A percentile compares a stretch with the other conserved stretches of the same genome.
phyloP scores from a whole-genome alignment of 1,140 invertebrate genomes.

The Littorina saxatilis region DNA sequence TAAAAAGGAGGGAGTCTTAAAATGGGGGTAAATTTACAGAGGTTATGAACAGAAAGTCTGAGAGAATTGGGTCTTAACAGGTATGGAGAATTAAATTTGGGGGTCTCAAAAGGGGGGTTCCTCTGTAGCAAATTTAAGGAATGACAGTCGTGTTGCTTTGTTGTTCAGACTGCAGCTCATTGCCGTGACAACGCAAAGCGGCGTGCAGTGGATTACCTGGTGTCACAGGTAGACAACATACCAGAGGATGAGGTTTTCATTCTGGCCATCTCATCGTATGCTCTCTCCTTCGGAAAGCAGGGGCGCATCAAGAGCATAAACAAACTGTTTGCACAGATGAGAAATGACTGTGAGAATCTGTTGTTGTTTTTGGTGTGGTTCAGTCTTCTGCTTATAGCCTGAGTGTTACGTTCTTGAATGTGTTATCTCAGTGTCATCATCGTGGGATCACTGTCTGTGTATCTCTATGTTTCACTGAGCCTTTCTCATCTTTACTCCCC shows the following conservation, averaged over 20 bases:
- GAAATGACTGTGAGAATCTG: slow-evolving; percentile 44
- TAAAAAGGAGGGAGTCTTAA: too few species aligned
- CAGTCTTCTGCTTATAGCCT: too few species aligned
- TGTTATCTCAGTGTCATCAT: too few species aligned
- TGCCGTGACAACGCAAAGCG: slow-evolving; percentile 62
- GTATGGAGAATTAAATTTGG: too few species aligned
- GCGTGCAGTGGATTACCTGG: slow-evolving; percentile 61
- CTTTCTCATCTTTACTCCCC: background rate
- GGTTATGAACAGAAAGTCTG: too few species aligned
- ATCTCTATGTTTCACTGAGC: background rate
- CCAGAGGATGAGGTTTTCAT: slow-evolving; percentile 58
- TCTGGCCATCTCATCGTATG: slow-evolving; percentile 67
- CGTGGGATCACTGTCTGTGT: too few species aligned
- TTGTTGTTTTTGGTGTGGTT: too few species aligned
- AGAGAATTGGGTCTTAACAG: too few species aligned
- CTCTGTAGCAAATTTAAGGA: background rate
- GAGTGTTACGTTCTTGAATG: too few species aligned
- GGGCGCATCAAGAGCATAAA: slow-evolving; percentile 32
- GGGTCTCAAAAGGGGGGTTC: too few species aligned
- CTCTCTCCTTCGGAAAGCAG: slow-evolving; percentile 61
- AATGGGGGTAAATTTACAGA: too few species aligned
- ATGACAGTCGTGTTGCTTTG: slow-evolving; percentile 16
- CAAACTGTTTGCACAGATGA: slow-evolving; percentile 19
- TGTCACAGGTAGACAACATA: slow-evolving; percentile 43
- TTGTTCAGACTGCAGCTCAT: slow-evolving; percentile 58